Percentiles rank a stretch among this genome's conserved stretches.
phyloP scores from a whole-genome alignment of 2,113 vertebrate species.

The Oceanites oceanicus region DNA sequence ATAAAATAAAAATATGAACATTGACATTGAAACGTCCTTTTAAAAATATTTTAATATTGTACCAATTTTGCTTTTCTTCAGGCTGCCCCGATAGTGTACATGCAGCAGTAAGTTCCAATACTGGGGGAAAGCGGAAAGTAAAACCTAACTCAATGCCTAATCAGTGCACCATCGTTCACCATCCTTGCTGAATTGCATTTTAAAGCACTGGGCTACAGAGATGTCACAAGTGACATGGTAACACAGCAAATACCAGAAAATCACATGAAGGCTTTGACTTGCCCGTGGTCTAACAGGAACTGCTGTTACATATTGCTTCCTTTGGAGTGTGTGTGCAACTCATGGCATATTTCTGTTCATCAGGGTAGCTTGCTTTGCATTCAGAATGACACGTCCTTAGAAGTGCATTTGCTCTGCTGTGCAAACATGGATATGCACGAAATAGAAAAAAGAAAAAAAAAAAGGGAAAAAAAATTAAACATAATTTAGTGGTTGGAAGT shows the following conservation, averaged over 20 bases:
- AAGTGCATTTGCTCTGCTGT: slow-evolving; percentile 41
- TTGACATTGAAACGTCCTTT: neutral
- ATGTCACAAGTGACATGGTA: neutral
- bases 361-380: slow-evolving; percentile 8
- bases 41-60: neutral
- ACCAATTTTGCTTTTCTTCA: neutral
- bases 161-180: neutral
- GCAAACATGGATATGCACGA: slow-evolving; percentile 64
- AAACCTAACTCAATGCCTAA: neutral
- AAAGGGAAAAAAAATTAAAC: slow-evolving; percentile 47
- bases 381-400: slow-evolving; percentile 46
- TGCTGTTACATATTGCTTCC: neutral
- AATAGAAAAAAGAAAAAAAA: slow-evolving; percentile 19
- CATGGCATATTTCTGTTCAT: neutral
- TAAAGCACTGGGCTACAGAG: neutral
- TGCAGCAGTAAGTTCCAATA: neutral
- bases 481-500: slow-evolving; percentile 73
- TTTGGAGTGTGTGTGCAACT: neutral
- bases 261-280: neutral
- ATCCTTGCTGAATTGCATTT: neutral
- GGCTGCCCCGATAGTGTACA: neutral
- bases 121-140: neutral
- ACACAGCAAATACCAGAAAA: neutral
- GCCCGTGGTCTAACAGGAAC: neutral
- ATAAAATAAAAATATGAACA: neutral